Conservation (phyloP, 1,140 invertebrate species). For the Gryon sp. region DNA sequence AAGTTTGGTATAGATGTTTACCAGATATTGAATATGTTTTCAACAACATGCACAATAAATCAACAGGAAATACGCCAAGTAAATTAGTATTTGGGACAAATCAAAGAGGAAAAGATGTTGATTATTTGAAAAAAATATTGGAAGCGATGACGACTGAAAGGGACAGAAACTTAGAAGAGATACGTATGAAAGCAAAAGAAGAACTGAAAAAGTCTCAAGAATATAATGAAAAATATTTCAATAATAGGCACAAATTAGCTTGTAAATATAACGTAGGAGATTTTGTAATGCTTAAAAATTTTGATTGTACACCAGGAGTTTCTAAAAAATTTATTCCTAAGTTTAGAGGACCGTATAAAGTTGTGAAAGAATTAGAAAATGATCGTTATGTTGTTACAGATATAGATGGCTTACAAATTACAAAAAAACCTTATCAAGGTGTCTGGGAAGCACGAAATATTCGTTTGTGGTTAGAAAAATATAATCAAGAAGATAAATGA, state of each 20-base stretch:
- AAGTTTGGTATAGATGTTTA: background rate
- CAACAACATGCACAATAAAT: background rate
- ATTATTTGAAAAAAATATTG: background rate
- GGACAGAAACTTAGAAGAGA: no score
- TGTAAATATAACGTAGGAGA: conserved; percentile 50
- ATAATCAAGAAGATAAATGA: background rate
- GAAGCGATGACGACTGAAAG: background rate
- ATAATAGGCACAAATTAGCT: conserved; percentile 35
- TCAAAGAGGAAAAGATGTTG: background rate
- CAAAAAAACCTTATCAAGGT: conserved; percentile 6
- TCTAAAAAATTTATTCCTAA: conserved; percentile 59
- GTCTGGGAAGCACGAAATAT: background rate
- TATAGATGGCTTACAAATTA: conserved; percentile 51
- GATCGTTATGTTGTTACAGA: conserved; percentile 59
- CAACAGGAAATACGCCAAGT: background rate
- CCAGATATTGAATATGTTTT: background rate
- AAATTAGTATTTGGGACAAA: background rate
- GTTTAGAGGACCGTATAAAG: no score
- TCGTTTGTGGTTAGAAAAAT: background rate
- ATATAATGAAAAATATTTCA: conserved; percentile 18
- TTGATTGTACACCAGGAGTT: conserved; percentile 17
- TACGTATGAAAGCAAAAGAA: background rate
- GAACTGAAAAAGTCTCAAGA: conserved; percentile 8
- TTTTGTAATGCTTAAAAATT: conserved; percentile 58
- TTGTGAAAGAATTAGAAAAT: conserved; percentile 47